Base-by-base conservation (phyloP, 2,113 vertebrate genomes). In the Lanius ludovicianus region DNA sequence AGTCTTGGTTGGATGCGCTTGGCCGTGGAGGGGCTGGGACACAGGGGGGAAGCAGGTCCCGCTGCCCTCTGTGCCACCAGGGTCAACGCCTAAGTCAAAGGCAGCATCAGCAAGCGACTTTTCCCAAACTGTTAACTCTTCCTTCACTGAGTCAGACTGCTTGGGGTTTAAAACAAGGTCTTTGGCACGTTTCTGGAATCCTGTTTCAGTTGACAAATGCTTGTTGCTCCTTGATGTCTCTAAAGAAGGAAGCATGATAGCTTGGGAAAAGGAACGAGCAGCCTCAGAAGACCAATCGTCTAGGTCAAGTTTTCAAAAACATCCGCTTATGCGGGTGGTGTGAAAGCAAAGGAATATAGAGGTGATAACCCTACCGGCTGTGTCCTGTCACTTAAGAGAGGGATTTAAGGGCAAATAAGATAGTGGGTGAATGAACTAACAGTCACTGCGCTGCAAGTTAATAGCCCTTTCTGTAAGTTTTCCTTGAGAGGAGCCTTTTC, bases 341-440 rank as follows among this genome's bases (percentile, higher is more conserved):
- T 6, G 56, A n/a, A 82, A 69, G 46, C 57, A 57, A 57, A 91
- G 74, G 82, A 39, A 56, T 81, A 77, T 1, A 33, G 79, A 47
- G 60, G 33, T 20, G 30, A 81, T 94, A 92, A 96, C 92, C 92
- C 68, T 71, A 71, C 56, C 31, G 1, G 79, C 93, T 96, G 96
- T 3, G 3, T 92, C 86, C 90, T 97, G n/a, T 90, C 76, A 23
- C 28, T 93, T 87, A 52, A 65, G 86, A 39, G 81, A 18, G 62
- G 64, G 57, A 31, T 84, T 92, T 89, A 75, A 96, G 60, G 73
- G 25, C 80, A 91, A 87, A 46, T 67, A 35, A 78, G 69, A 75
- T 7, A 57, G 31, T 2, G 84, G 82, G 84, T 95, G 67, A 97
- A 95, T 50, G 90, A 94, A 89, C 90, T 81, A 77, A 64, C 28